A percentile compares a stretch with the other conserved stretches of the same genome.
Evolutionary conservation across 2,888 invertebrate genomes (phyloP).

Genomic region (Fragum fragum): DNA sequence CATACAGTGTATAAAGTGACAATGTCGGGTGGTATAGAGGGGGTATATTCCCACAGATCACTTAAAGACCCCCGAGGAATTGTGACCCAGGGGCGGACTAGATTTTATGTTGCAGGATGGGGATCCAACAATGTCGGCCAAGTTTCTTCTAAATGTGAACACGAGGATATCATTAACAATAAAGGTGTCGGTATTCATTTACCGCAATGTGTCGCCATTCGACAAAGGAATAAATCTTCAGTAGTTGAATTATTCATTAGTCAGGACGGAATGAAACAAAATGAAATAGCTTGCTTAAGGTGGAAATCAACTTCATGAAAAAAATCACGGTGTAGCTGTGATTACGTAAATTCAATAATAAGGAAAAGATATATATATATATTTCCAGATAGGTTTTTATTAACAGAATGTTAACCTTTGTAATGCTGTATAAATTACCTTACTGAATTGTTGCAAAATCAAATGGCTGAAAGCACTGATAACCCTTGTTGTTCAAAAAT

Average conservation of each 20-base stretch:
- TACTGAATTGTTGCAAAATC: no score
- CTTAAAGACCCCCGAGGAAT: constrained; percentile 12
- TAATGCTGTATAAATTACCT: no score
- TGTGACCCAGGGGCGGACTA: constrained; percentile 1
- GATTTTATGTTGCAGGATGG: constrained; percentile 1
- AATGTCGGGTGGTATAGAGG: constrained; percentile 19
- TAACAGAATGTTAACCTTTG: no score
- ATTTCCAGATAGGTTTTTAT: no score
- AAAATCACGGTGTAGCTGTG: no score
- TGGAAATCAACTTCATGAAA: background rate
- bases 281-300: background rate
- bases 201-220: constrained; percentile 2
- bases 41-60: background rate
- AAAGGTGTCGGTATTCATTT: background rate
- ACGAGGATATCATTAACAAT: background rate
- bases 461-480: no score
- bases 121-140: constrained; percentile 9
- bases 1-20: constrained; percentile 7
- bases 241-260: constrained; percentile 3
- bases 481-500: no score
- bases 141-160: background rate
- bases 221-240: background rate
- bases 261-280: constrained; percentile 10
- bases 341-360: no score
- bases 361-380: no score